A percentile compares a stretch with the other conserved stretches of the same genome.
Conservation (phyloP, 2,797 vertebrate genomes). For the Acanthis flammea region DNA sequence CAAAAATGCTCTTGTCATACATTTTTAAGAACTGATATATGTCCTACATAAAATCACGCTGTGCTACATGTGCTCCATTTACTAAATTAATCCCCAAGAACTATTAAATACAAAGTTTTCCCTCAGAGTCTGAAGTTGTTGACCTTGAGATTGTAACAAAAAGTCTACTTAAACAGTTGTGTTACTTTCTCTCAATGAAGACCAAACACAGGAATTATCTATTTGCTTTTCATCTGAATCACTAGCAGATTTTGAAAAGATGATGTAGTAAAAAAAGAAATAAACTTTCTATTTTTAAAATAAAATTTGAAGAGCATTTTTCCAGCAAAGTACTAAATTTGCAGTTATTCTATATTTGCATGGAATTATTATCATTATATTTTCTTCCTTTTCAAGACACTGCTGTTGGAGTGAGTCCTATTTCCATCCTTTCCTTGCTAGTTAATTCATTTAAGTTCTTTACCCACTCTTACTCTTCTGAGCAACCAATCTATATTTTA, state of each 20-base stretch:
- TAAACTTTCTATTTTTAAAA: not conserved
- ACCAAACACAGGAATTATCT: not conserved
- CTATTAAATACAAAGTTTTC: not conserved
- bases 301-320: not conserved
- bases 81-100: not conserved
- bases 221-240: not conserved
- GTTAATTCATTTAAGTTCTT: not conserved
- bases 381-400: not conserved
- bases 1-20: not conserved
- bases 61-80: not conserved
- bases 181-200: not conserved
- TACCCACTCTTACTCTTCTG: not conserved
- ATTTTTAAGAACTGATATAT: not conserved
- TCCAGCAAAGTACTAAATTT: not conserved
- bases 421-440: not conserved
- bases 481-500: not conserved
- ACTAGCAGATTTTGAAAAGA: not conserved
- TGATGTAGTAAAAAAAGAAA: not conserved
- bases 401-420: not conserved
- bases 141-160: not conserved
- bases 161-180: not conserved
- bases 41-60: not conserved
- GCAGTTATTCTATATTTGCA: not conserved
- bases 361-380: not conserved
- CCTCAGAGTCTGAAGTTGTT: not conserved